Evolutionary conservation across 1,140 invertebrate genomes (phyloP).

Genomic region (Drosophila rufa): DNA sequence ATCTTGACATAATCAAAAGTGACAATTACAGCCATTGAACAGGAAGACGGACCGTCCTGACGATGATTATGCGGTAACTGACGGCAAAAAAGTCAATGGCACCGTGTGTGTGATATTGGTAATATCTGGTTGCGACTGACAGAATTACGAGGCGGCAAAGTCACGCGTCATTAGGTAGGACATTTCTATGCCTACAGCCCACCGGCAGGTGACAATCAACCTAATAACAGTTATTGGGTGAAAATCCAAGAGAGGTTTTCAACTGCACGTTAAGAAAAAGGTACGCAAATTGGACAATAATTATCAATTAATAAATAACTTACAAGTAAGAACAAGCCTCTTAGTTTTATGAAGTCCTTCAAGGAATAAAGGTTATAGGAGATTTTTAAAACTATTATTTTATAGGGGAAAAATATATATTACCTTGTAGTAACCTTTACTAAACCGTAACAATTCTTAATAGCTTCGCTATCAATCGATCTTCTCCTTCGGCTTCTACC

Average conservation of each 20-base stretch:
- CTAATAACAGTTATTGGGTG: constrained; percentile 11
- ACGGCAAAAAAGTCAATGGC: constrained; percentile 62
- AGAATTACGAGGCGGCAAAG: constrained; percentile 40
- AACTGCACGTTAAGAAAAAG: neutral
- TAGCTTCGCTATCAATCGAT: constrained; percentile 50
- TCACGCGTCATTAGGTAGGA: constrained; percentile 73
- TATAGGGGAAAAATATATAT: neutral
- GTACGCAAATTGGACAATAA: neutral
- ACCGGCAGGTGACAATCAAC: constrained; percentile 57
- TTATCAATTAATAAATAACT: neutral
- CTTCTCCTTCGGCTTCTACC: constrained; percentile 24
- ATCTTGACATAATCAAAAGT: constrained; percentile 85
- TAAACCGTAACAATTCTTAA: constrained; percentile 12
- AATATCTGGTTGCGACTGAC: constrained; percentile 48
- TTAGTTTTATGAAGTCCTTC: neutral
- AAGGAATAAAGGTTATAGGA: neutral
- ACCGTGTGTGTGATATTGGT: constrained; percentile 40
- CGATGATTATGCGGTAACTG: constrained; percentile 49
- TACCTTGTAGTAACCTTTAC: neutral
- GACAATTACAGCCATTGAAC: constrained; percentile 83
- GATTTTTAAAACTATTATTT: neutral
- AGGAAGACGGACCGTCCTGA: constrained; percentile 56
- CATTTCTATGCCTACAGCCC: constrained; percentile 2
- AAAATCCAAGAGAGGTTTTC: constrained; percentile 16
- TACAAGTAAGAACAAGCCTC: neutral